phyloP scores from a whole-genome alignment of 2,888 invertebrate species.

The Labia minor region DNA sequence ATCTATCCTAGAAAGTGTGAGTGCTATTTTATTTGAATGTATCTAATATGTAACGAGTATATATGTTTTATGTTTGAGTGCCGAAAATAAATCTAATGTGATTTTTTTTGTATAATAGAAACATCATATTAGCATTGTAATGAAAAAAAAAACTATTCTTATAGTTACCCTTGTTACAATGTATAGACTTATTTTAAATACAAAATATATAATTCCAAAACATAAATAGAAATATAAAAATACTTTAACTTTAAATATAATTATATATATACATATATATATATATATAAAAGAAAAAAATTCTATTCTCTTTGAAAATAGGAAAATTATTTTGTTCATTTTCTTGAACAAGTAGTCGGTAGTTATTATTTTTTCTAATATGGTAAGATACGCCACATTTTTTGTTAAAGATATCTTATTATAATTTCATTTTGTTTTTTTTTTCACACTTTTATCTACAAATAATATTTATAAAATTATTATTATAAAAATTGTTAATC shows the following conservation, averaged over 20 bases:
- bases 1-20: neutral
- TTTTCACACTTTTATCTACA: too few relatives aligned
- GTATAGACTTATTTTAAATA: conserved; percentile 24
- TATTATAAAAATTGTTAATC: neutral
- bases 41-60: neutral
- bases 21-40: neutral
- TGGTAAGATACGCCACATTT: neutral
- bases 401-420: neutral
- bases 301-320: neutral
- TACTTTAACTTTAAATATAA: neutral
- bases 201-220: conserved; percentile 13
- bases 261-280: too few relatives aligned
- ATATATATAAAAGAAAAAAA: neutral
- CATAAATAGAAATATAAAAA: neutral
- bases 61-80: neutral
- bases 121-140: conserved; percentile 1
- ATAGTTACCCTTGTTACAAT: conserved; percentile 27
- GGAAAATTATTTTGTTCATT: neutral
- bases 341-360: neutral
- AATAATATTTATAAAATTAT: conserved; percentile 13
- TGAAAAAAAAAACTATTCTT: conserved; percentile 20
- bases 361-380: conserved; percentile 5
- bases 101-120: neutral
- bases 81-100: neutral
- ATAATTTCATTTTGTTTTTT: neutral